phyloP scores from a whole-genome alignment of 1,140 invertebrate genomes.

The Charaxes varanes region DNA sequence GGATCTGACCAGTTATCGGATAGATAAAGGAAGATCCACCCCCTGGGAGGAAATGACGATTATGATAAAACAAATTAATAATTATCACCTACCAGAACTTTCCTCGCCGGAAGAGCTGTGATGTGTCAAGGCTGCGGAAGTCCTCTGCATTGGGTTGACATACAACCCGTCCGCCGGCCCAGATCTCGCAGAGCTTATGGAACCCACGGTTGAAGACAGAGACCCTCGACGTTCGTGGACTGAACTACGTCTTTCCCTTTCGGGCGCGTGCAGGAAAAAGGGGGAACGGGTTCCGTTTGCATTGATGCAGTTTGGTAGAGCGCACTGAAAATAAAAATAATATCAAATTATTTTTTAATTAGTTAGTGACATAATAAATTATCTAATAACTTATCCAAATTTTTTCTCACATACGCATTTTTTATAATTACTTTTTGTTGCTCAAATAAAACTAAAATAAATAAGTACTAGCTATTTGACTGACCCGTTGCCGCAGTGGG shows the following conservation, averaged over 20 bases:
- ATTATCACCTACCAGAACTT: constrained; percentile 62
- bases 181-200: constrained; percentile 66
- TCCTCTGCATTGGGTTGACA: constrained; percentile 84
- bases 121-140: constrained; percentile 37
- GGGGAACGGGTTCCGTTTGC: constrained; percentile 72
- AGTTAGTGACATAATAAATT: no score
- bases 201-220: constrained; percentile 41
- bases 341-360: constrained; percentile 1
- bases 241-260: constrained; percentile 35
- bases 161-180: constrained; percentile 85
- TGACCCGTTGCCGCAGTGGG: no score
- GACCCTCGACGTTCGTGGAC: constrained; percentile 41
- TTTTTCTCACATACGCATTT: no score
- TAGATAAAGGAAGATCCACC: no score
- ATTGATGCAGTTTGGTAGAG: constrained; percentile 72
- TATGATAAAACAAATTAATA: no score
- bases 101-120: constrained; percentile 66
- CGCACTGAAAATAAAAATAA: constrained; percentile 64
- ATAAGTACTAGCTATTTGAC: no score
- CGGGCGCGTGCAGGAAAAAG: constrained; percentile 83
- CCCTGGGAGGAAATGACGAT: no score
- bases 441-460: no score
- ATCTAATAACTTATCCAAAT: no score
- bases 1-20: no score
- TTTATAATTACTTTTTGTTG: no score